Evolutionary conservation across 2,888 invertebrate species (phyloP).

Genomic region (Mystacides longicornis): DNA sequence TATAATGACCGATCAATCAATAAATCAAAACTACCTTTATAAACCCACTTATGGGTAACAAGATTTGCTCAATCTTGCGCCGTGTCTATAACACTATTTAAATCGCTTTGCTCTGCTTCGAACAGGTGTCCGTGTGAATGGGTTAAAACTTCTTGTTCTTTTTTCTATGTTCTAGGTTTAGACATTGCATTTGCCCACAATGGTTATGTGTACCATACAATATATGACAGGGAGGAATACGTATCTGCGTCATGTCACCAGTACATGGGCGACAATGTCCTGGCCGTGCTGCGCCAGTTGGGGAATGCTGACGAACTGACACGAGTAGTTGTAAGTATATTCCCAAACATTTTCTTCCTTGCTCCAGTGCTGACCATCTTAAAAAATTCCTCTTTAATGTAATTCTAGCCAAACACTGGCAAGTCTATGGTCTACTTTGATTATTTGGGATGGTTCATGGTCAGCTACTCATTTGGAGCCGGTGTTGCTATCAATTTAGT

Average conservation of each 20-base stretch:
- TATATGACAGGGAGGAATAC: conserved; percentile 69
- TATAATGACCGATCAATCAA: no score
- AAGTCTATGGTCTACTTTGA: conserved; percentile 67
- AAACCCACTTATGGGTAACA: no score
- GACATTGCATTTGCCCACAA: conserved; percentile 89
- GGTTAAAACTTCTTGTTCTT: no score
- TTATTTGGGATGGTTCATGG: conserved; percentile 58
- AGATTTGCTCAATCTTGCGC: no score
- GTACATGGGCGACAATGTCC: conserved; percentile 82
- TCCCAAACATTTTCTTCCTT: neutral
- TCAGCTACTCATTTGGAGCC: conserved; percentile 52
- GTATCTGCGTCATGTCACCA: conserved; percentile 77
- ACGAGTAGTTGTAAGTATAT: neutral
- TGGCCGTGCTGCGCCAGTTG: conserved; percentile 48
- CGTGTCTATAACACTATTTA: no score
- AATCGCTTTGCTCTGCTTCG: no score
- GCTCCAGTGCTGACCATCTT: no score
- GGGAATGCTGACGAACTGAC: neutral
- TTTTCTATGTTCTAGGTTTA: conserved; percentile 56
- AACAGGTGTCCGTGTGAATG: no score
- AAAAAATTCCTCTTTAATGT: no score
- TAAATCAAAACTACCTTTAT: no score
- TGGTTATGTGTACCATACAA: conserved; percentile 91
- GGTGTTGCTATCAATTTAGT: conserved; percentile 40
- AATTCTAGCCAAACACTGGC: no score